Evolutionary conservation across 1,140 invertebrate genomes (phyloP).

Genomic region (Drosophila pallidifrons): DNA sequence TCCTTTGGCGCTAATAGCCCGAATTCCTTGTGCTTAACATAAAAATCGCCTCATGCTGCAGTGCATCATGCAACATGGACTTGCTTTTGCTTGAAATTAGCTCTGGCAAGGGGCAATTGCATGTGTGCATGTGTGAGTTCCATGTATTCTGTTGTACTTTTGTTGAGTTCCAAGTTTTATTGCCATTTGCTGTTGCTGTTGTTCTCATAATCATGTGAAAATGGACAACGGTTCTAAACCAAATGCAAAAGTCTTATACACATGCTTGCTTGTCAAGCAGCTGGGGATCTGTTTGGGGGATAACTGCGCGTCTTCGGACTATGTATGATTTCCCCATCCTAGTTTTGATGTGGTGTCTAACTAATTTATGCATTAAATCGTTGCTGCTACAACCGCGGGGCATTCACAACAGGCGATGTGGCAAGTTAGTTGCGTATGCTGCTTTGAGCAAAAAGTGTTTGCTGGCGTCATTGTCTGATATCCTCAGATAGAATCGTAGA

Average conservation of each 20-base stretch:
- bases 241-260: not conserved
- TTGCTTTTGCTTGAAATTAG: conserved; percentile 54
- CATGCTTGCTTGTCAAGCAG: not conserved
- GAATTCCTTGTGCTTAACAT: conserved; percentile 84
- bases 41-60: conserved; percentile 80
- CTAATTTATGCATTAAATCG: conserved; percentile 47
- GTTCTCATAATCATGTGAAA: conserved; percentile 77
- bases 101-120: conserved; percentile 21
- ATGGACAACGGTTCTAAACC: conserved; percentile 62
- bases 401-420: conserved; percentile 19
- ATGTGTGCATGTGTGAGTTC: not conserved
- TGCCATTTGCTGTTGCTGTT: conserved; percentile 41
- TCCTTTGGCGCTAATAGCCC: conserved; percentile 85
- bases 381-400: conserved; percentile 14
- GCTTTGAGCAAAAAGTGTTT: not conserved
- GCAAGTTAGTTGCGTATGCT: conserved; percentile 18
- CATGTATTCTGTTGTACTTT: conserved; percentile 12
- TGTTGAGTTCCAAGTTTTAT: conserved; percentile 47
- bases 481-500: not conserved
- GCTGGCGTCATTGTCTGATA: not conserved
- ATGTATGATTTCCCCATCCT: conserved; percentile 24
- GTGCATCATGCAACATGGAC: conserved; percentile 70
- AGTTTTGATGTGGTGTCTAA: conserved; percentile 41
- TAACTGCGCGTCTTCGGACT: not conserved
- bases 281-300: conserved; percentile 14